Conservation (phyloP, 2,113 vertebrate species). For the Poeciliopsis occidentalis region DNA sequence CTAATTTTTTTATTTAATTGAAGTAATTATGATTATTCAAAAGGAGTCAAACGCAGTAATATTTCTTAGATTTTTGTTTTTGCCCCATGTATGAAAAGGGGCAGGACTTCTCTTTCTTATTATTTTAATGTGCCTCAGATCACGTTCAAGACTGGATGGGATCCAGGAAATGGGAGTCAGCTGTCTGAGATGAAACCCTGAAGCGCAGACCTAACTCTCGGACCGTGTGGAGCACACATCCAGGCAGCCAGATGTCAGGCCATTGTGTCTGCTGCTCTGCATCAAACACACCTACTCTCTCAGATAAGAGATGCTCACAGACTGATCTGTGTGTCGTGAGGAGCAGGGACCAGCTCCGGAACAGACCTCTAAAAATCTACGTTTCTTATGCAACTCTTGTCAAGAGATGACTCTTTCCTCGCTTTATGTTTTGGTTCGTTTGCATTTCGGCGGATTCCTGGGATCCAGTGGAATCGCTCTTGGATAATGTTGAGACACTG, state of each 20-base stretch:
- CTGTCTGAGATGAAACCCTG: slow-evolving; percentile 25
- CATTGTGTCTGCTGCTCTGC: slow-evolving; percentile 14
- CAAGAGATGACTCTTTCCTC: not conserved
- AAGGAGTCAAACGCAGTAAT: no score
- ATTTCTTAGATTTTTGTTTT: no score
- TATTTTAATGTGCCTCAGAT: slow-evolving; percentile 26
- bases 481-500: not conserved
- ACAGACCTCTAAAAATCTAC: no score
- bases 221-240: slow-evolving; percentile 36
- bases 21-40: no score
- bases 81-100: not conserved
- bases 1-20: no score
- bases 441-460: not conserved
- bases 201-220: slow-evolving; percentile 24
- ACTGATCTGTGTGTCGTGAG: slow-evolving; percentile 8
- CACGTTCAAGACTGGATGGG: slow-evolving; percentile 16
- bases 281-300: slow-evolving; percentile 40
- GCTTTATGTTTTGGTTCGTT: not conserved
- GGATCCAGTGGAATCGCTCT: not conserved
- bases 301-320: slow-evolving; percentile 36
- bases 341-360: not conserved
- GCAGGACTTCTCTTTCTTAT: not conserved
- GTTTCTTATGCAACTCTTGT: not conserved
- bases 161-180: slow-evolving; percentile 9
- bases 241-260: slow-evolving; percentile 38